Evolutionary conservation across 2,797 vertebrate genomes (phyloP).

Genomic region (Esox lucius): DNA sequence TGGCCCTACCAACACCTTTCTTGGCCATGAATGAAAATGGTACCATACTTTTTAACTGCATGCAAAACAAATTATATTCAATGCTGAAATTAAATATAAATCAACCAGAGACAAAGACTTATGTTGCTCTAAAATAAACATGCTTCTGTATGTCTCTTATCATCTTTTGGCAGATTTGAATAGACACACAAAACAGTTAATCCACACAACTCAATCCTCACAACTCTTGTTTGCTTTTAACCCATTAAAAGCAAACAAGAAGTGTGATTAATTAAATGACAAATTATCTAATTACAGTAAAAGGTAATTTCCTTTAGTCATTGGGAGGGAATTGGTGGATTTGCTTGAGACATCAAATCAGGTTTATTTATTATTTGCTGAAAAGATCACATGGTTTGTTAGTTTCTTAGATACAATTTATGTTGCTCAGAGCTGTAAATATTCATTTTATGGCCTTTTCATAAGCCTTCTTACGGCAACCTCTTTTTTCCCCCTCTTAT

Average conservation of each 20-base stretch:
- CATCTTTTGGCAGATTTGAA: neutral
- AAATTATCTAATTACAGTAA: too few species aligned
- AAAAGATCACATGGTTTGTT: too few species aligned
- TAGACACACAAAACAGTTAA: neutral
- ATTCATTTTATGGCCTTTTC: neutral
- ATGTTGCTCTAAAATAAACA: neutral
- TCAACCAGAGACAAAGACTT: neutral
- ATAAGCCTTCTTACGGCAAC: neutral
- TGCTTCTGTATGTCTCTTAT: neutral
- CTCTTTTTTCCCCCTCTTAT: constrained; percentile 1
- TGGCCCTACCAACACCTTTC: constrained; percentile 14
- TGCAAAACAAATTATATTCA: neutral
- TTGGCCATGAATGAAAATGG: constrained; percentile 15
- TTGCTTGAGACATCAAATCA: too few species aligned
- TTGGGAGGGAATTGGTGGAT: too few species aligned
- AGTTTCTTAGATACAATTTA: too few species aligned
- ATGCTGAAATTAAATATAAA: neutral
- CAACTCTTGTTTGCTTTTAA: neutral
- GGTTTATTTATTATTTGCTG: too few species aligned
- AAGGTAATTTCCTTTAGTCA: too few species aligned
- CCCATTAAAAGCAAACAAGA: too few species aligned
- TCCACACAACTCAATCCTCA: neutral
- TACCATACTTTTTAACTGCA: constrained; percentile 3
- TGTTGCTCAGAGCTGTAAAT: neutral
- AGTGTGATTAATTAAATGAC: too few species aligned